These are phyloP conservation scores for Nasonia oneida DNA, from an alignment of 2,888 invertebrate genomes.

Conservation along the genomic window DNA sequence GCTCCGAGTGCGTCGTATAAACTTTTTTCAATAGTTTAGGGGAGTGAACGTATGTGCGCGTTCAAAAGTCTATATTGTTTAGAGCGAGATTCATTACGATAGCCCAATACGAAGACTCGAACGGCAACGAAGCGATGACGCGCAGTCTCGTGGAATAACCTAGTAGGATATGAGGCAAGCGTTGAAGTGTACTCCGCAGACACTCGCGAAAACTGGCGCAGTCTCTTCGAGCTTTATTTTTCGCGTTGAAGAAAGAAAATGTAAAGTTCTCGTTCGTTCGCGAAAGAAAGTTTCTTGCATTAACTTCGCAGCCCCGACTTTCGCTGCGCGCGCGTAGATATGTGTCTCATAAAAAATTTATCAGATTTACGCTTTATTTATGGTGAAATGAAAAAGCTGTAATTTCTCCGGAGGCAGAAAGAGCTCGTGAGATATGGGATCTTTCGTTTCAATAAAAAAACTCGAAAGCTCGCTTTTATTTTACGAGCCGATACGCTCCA, in stretches of 20 bases:
- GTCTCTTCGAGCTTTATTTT: conserved; percentile 42
- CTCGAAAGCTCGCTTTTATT: background rate
- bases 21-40: background rate
- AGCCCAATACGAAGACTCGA: background rate
- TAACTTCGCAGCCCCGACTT: conserved; percentile 26
- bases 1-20: background rate
- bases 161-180: conserved; percentile 14
- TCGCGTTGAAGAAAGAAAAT: background rate
- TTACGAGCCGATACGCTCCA: background rate
- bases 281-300: conserved; percentile 37
- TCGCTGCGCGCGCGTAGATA: conserved; percentile 26
- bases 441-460: background rate
- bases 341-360: conserved; percentile 49
- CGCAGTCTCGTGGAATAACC: conserved; percentile 3
- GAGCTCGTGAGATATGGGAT: background rate
- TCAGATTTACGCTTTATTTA: conserved; percentile 44
- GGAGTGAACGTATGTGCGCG: background rate
- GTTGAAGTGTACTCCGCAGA: conserved; percentile 21
- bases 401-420: background rate
- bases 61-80: background rate
- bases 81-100: too few species aligned
- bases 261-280: conserved; percentile 34
- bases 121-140: background rate
- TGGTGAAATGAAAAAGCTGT: conserved; percentile 21
- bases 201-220: background rate